Conservation (phyloP, 1,140 invertebrate species). For the Diorhabda carinulata region DNA sequence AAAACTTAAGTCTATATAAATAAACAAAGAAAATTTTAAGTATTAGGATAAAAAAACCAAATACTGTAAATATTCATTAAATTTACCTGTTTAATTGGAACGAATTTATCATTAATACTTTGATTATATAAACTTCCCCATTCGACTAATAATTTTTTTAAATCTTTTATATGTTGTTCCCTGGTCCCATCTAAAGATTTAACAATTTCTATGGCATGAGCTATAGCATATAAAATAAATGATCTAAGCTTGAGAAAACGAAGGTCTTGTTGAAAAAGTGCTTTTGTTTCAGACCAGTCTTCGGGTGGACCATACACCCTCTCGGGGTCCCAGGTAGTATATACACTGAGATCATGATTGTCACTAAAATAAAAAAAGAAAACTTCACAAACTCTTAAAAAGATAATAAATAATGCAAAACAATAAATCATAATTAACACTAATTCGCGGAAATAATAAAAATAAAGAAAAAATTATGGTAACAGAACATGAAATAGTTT, state of each 20-base stretch:
- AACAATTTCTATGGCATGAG: slow-evolving; percentile 27
- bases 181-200: slow-evolving; percentile 33
- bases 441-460: no score
- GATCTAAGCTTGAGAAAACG: slow-evolving; percentile 37
- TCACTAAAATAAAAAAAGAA: slow-evolving; percentile 43
- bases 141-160: slow-evolving; percentile 33
- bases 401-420: no score
- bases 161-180: slow-evolving; percentile 29
- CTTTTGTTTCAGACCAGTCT: slow-evolving; percentile 32
- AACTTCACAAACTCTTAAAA: no score
- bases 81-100: slow-evolving; percentile 32
- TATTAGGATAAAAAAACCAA: background rate
- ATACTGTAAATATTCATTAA: background rate
- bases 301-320: slow-evolving; percentile 32
- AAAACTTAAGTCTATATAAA: background rate
- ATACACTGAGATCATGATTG: slow-evolving; percentile 58
- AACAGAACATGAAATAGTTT: no score
- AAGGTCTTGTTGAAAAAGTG: slow-evolving; percentile 36
- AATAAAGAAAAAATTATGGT: no score
- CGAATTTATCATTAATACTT: slow-evolving; percentile 22
- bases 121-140: slow-evolving; percentile 34
- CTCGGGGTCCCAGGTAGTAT: slow-evolving; percentile 57
- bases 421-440: no score
- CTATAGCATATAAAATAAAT: slow-evolving; percentile 30
- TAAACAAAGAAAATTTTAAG: slow-evolving; percentile 1